A percentile compares a stretch with the other conserved stretches of the same genome.
These are phyloP conservation scores for Lota lota DNA, from an alignment of 2,113 vertebrate genomes.

Conservation along the genomic window DNA sequence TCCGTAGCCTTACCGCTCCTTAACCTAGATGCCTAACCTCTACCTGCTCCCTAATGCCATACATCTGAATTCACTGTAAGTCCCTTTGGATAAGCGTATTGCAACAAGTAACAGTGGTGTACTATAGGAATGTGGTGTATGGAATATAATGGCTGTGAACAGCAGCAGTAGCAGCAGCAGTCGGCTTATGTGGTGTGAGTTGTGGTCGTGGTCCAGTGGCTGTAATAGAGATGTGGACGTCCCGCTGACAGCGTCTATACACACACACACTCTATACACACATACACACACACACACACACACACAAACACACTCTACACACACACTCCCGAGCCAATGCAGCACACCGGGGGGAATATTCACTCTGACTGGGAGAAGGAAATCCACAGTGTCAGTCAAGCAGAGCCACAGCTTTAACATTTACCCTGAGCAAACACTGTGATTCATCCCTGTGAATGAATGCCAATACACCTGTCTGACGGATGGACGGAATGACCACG, in stretches of 20 bases:
- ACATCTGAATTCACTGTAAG: background rate
- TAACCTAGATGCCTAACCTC: background rate
- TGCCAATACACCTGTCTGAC: slow-evolving; percentile 47
- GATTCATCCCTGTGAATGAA: slow-evolving; percentile 50
- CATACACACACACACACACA: too few relatives aligned
- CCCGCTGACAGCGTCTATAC: slow-evolving; percentile 33
- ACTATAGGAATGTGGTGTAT: too few relatives aligned
- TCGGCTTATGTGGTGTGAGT: slow-evolving; percentile 26
- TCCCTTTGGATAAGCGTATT: background rate
- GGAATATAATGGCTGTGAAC: too few relatives aligned
- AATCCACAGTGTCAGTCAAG: slow-evolving; percentile 46
- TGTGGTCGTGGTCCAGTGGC: slow-evolving; percentile 35
- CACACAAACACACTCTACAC: too few relatives aligned
- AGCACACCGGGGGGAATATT: slow-evolving; percentile 40
- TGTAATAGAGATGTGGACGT: slow-evolving; percentile 45
- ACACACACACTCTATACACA: too few relatives aligned
- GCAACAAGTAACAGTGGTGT: too few relatives aligned
- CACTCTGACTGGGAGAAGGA: slow-evolving; percentile 38
- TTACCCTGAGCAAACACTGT: slow-evolving; percentile 51
- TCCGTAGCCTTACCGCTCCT: too few relatives aligned
- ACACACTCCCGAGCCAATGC: slow-evolving; percentile 6
- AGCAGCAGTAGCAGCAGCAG: too few relatives aligned
- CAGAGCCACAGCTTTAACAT: slow-evolving; percentile 48
- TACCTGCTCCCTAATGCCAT: background rate
- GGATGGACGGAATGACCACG: slow-evolving; percentile 18